These are phyloP conservation scores for Leucophenga maculata DNA, from an alignment of 2,888 invertebrate genomes.

Conservation along the genomic window DNA sequence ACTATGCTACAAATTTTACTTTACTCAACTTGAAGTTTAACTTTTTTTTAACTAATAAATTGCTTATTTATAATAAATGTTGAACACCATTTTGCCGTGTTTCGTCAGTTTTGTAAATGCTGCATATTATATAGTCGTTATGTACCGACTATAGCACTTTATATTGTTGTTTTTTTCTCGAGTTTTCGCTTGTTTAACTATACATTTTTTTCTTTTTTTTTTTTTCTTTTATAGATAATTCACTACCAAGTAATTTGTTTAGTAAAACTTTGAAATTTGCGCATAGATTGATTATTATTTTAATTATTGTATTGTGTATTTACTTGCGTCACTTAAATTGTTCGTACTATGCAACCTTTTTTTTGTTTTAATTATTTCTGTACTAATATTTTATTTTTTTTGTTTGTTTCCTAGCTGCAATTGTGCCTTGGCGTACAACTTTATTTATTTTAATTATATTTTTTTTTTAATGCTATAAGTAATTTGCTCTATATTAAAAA, in stretches of 20 bases:
- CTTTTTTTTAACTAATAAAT: no score
- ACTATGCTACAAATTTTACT: no score
- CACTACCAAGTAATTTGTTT: constrained; percentile 36
- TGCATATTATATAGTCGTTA: constrained; percentile 16
- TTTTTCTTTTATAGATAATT: constrained; percentile 7
- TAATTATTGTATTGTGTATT: constrained; percentile 28
- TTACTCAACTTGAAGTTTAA: no score
- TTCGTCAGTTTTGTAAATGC: no score
- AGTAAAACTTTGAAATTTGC: constrained; percentile 42
- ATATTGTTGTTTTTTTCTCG: constrained; percentile 22
- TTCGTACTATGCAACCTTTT: no score
- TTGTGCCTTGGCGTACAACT: neutral
- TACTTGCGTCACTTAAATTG: no score
- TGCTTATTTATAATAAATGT: no score
- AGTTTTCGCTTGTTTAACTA: constrained; percentile 36
- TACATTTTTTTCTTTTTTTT: no score
- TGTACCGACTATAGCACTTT: constrained; percentile 34
- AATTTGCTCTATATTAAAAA: constrained; percentile 36
- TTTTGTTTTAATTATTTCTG: constrained; percentile 24
- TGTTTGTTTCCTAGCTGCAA: constrained; percentile 25
- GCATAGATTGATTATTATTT: constrained; percentile 28
- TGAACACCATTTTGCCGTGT: no score
- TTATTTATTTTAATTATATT: constrained; percentile 13
- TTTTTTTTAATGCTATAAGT: neutral
- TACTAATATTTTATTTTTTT: constrained; percentile 28